Conservation (phyloP, 2,113 vertebrate genomes). For the Mesitornis unicolor region DNA sequence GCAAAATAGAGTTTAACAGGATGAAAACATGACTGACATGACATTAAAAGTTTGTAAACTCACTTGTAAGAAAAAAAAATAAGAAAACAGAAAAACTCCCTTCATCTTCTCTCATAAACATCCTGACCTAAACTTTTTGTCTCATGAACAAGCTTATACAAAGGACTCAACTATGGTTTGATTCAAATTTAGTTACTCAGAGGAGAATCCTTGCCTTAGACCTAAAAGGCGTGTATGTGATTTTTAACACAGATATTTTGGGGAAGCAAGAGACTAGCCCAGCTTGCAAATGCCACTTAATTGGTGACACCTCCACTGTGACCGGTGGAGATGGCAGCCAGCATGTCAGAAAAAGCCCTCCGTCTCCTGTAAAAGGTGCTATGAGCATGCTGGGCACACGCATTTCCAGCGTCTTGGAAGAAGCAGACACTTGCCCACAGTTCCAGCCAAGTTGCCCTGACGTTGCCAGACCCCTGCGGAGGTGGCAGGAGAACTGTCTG, state of each 20-base stretch:
- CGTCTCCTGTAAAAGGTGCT: background rate
- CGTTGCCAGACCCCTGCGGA: background rate
- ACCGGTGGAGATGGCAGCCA: background rate
- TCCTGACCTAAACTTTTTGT: background rate
- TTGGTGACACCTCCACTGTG: background rate
- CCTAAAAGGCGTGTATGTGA: background rate
- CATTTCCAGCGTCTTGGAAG: background rate
- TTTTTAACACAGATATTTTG: constrained; percentile 10
- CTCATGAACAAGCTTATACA: background rate
- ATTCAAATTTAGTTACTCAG: background rate
- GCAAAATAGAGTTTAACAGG: background rate
- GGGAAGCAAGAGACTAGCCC: background rate
- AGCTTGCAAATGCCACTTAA: background rate
- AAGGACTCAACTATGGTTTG: background rate
- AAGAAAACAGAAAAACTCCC: background rate
- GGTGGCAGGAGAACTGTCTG: background rate
- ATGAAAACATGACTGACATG: too few relatives aligned
- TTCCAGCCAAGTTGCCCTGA: background rate
- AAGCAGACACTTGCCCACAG: too few relatives aligned
- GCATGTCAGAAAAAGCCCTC: background rate
- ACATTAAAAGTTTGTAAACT: background rate
- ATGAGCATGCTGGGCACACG: background rate
- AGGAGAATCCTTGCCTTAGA: background rate
- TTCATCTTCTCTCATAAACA: background rate
- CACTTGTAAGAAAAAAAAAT: background rate